These are phyloP conservation scores for Leiothrix lutea DNA, from an alignment of 2,113 vertebrate genomes.

Conservation along the genomic window DNA sequence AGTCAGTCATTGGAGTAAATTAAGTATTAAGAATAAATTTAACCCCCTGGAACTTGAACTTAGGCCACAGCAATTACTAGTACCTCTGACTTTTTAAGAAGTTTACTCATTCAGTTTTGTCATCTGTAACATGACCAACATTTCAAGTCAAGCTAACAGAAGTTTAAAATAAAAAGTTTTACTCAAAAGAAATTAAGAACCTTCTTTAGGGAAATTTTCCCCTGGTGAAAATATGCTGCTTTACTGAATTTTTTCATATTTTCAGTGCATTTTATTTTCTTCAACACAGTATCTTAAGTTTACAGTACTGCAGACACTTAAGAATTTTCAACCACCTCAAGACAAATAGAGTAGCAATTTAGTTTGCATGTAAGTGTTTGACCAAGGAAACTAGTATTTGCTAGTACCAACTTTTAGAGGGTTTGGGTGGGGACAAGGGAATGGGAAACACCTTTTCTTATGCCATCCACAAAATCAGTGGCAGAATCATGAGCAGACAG, in stretches of 20 bases:
- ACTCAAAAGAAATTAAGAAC: not conserved
- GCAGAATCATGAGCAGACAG: not conserved
- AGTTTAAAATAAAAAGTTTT: not conserved
- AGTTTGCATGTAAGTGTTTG: not conserved
- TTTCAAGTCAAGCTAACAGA: not conserved
- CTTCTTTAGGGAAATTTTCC: not conserved
- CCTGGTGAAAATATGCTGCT: not conserved
- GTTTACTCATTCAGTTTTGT: not conserved
- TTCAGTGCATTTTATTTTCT: not conserved
- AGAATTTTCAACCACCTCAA: not conserved
- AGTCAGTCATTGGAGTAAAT: constrained; percentile 7
- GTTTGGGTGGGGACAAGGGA: rapidly evolving
- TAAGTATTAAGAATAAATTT: not conserved
- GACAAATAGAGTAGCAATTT: not conserved
- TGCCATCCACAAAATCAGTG: not conserved
- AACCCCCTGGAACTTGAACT: not conserved
- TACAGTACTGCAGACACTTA: not conserved
- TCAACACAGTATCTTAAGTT: not conserved
- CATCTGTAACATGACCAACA: not conserved
- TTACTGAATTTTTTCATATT: not conserved
- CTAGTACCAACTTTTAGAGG: not conserved
- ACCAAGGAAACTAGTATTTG: not conserved
- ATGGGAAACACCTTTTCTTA: not conserved
- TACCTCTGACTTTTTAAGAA: not conserved
- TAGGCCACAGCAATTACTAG: not conserved